phyloP scores from a whole-genome alignment of 2,113 vertebrate genomes.

The Heterocephalus glaber region DNA sequence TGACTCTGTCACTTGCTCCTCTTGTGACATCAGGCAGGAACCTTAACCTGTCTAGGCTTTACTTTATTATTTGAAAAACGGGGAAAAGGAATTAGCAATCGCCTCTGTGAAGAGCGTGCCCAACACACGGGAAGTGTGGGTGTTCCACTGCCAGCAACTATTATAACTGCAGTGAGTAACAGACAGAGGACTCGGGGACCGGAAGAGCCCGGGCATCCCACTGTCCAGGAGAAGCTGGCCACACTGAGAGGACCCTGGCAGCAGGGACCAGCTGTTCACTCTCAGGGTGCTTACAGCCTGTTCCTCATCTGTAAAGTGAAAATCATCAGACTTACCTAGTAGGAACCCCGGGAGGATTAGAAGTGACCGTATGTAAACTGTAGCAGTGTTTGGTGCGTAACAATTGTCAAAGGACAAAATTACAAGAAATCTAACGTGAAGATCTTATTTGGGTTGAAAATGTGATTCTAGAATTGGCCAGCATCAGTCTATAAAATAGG shows the following conservation, averaged over 20 bases:
- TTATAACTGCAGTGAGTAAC: background rate
- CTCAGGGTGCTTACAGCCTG: background rate
- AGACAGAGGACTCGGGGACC: background rate
- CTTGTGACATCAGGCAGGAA: background rate
- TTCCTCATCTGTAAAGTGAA: background rate
- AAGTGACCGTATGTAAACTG: background rate
- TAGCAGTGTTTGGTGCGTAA: background rate
- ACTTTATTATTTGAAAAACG: background rate
- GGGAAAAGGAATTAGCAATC: background rate
- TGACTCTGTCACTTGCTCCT: background rate
- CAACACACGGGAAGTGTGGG: background rate
- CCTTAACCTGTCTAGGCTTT: background rate
- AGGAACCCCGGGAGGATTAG: background rate
- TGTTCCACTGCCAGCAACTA: background rate
- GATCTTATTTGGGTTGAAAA: background rate
- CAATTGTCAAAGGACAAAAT: background rate
- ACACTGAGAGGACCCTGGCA: background rate
- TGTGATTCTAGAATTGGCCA: background rate
- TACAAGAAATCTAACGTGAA: background rate
- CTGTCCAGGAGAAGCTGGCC: background rate
- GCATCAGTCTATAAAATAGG: background rate
- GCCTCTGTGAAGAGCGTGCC: background rate
- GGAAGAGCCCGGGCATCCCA: background rate
- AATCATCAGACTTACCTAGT: background rate
- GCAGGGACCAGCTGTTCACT: background rate